Conservation (phyloP, 2,888 invertebrate genomes). For the Eucera pruinosa region DNA sequence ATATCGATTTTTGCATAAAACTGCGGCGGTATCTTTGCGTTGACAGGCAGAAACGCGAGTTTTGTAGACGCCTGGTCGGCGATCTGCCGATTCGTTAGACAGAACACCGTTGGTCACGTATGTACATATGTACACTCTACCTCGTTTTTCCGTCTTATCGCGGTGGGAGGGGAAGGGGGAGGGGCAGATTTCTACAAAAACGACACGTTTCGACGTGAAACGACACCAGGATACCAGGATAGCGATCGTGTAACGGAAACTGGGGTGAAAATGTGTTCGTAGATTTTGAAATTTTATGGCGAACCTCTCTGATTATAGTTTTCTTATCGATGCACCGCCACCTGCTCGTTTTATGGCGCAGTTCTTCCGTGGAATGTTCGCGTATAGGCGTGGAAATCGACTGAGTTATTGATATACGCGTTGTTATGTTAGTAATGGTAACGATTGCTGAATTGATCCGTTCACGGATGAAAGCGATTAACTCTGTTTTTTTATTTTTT, state of each 20-base stretch:
- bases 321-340: constrained; percentile 5
- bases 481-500: too few species aligned
- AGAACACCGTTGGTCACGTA: too few species aligned
- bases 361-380: too few species aligned
- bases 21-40: constrained; percentile 27
- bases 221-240: constrained; percentile 4
- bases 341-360: not conserved
- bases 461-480: too few species aligned
- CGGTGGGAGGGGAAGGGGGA: too few species aligned
- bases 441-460: too few species aligned
- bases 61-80: not conserved
- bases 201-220: constrained; percentile 14
- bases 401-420: too few species aligned
- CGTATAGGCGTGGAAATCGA: not conserved
- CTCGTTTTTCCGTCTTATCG: constrained; percentile 25
- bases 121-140: too few species aligned
- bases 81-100: constrained; percentile 28
- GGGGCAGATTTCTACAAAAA: not conserved
- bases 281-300: not conserved
- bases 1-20: constrained; percentile 65
- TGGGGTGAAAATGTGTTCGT: constrained; percentile 8
- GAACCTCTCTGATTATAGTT: constrained; percentile 3
- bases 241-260: constrained; percentile 13
- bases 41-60: not conserved
- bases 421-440: too few species aligned